Base-by-base conservation (phyloP, 2,797 vertebrate species). In the Tarsius wallacei region DNA sequence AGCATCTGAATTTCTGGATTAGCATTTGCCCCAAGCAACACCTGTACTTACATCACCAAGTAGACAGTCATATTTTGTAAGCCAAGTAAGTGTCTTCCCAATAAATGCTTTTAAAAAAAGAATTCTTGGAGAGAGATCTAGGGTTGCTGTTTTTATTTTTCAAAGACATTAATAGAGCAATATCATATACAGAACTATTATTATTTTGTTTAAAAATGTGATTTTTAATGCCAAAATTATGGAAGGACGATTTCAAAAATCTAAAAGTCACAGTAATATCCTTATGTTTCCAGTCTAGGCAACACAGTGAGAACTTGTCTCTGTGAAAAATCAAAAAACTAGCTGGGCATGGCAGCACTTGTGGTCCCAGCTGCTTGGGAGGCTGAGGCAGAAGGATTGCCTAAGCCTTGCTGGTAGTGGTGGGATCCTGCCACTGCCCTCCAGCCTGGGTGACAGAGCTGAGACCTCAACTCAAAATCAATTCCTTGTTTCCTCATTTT, bases 11-110 rank as follows among this genome's bases (percentile, higher is more conserved):
- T 68, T 81, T 78, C 81, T 71, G 88, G 22, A 66, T 80, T 77
- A 33, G 8, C 76, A 82, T 96, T 93, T 85, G 31, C 2, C 68
- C 53, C 2, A 84, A 77, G 74, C 36, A 93, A 91, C 96, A 89
- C 17, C 33, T 53, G 9, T 76, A 71, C 17, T 6, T 24, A 59
- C 4, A 24, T 76, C 36, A 76, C 31, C 6, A 71, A 73, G 17
- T 55, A 66, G 51, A 61, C 16, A 87, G 31, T 17, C 33, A 73
- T 57, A 78, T 66, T 91, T 89, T 28, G 19, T 59, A 95, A 96
- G n/a, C 19, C 47, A 86, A 88, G 59, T 77, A 36, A 3, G 90
- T 31, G 59, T 78, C 88, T 78, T 36, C 49, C 47, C 80, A 87
- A 12, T 36, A 63, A 47, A 36, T 66, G 91, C 77, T 66, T 93